A percentile compares a stretch with the other conserved stretches of the same genome.
phyloP scores from a whole-genome alignment of 2,888 invertebrate species.

The Megamerina dolium region DNA sequence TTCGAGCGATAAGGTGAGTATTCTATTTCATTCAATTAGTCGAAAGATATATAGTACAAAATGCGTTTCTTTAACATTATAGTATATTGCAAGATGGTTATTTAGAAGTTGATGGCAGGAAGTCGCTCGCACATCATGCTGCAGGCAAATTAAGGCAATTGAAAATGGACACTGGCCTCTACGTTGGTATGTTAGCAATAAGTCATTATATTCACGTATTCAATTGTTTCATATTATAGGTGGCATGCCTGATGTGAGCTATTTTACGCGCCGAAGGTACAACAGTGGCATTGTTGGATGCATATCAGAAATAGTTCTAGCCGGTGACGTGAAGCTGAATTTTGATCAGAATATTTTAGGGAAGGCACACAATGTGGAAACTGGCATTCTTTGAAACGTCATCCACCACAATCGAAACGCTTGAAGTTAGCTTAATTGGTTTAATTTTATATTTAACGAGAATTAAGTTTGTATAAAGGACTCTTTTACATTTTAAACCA shows the following conservation, averaged over 20 bases:
- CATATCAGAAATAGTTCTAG: constrained; percentile 74
- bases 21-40: no score
- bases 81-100: constrained; percentile 83
- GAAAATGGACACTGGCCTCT: constrained; percentile 82
- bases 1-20: constrained; percentile 66
- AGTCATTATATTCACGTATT: no score
- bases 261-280: constrained; percentile 66
- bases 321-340: constrained; percentile 71
- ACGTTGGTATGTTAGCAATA: constrained; percentile 79
- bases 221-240: no score
- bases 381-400: constrained; percentile 49
- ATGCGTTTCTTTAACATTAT: no score
- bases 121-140: constrained; percentile 71
- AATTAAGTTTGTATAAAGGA: no score
- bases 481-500: no score
- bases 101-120: constrained; percentile 82
- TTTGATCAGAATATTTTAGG: constrained; percentile 51
- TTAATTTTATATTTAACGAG: no score
- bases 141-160: constrained; percentile 79
- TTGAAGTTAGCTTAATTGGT: constrained; percentile 48
- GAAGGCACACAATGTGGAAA: constrained; percentile 48
- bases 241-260: constrained; percentile 70
- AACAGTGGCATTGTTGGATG: constrained; percentile 72
- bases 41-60: no score
- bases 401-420: constrained; percentile 28